Conservation (phyloP, 2,888 invertebrate genomes). For the Caenorhabditis sp. region DNA sequence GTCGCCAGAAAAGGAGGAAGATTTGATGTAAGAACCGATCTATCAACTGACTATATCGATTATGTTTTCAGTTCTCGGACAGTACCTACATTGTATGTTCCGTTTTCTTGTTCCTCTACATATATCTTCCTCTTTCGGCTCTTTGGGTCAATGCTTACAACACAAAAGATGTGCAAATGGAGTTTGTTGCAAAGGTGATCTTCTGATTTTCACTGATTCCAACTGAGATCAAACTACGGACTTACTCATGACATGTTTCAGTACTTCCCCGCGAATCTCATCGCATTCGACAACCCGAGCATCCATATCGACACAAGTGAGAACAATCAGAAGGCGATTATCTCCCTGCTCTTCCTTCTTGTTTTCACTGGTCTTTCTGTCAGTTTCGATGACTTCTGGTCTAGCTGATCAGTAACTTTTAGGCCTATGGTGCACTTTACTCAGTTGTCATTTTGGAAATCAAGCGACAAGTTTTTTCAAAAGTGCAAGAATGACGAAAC, state of each 20-base stretch:
- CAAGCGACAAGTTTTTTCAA: not conserved
- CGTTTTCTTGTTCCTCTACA: not conserved
- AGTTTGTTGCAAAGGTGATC: conserved; percentile 5
- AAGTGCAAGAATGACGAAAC: not conserved
- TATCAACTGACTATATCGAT: not conserved
- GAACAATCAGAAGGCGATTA: not conserved
- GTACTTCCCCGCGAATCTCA: not conserved
- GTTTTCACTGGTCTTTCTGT: conserved; percentile 4
- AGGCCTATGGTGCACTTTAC: not conserved
- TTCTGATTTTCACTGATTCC: not conserved
- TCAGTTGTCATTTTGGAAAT: not conserved
- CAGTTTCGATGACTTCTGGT: not conserved
- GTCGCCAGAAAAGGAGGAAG: not conserved
- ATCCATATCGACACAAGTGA: not conserved
- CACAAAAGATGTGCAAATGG: not conserved
- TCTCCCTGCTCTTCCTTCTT: not conserved
- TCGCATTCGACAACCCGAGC: not conserved
- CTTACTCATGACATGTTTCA: too few species aligned
- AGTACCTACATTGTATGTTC: not conserved
- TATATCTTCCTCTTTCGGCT: not conserved
- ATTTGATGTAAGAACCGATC: conserved; percentile 1
- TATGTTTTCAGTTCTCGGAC: not conserved
- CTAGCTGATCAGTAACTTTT: not conserved
- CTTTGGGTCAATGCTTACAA: conserved; percentile 15
- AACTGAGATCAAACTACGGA: too few species aligned